Evolutionary conservation across 2,113 vertebrate species (phyloP), one percentile per base, ranked within the genome.

Genomic region (Phylloscopus whistleri): DNA sequence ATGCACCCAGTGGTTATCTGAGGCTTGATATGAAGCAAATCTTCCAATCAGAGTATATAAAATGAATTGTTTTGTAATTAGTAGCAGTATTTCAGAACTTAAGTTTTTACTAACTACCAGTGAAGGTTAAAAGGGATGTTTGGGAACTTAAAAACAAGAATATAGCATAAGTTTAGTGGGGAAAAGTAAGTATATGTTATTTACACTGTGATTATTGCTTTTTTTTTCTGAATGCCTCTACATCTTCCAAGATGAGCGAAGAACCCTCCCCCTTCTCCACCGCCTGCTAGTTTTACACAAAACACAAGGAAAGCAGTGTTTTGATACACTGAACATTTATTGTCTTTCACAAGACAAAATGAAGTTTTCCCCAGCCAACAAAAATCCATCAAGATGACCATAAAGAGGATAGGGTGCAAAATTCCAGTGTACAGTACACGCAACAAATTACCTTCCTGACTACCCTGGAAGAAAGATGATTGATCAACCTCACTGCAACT

Each of bases 291-390:
- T 86, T 89, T 81, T 20, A 63, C 8, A 95, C 15, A 92, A n/a
- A 89, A 30, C 37, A 95, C 74, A 95, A 39, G 10, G 11, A 68
- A 66, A 70, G 3, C 1, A 0, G 20, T 68, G 90, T 87, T 90
- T 87, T 93, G 66, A 84, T 93, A 97, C 96, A 97, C 93, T 84
- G 95, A 97, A 96, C 78, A 66, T 97, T 97, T 97, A 97, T 96
- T 97, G 95, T 95, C 93, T 93, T 91, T 94, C 91, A 95, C 84
- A 85, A 96, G 89, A 97, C 92, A 96, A 95, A 96, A 88, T 72
- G 51, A 95, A 88, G 56, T 84, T 75, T 85, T 85, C 84, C 91
- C 90, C 89, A 44, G 48, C 37, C 4, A 15, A 91, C 69, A 43
- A 92, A 91, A 96, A 94, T 44, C 89, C 90, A 93, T 52, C 46